Base-by-base conservation (phyloP, 2,888 invertebrate genomes). In the Hypercompe scribonia region DNA sequence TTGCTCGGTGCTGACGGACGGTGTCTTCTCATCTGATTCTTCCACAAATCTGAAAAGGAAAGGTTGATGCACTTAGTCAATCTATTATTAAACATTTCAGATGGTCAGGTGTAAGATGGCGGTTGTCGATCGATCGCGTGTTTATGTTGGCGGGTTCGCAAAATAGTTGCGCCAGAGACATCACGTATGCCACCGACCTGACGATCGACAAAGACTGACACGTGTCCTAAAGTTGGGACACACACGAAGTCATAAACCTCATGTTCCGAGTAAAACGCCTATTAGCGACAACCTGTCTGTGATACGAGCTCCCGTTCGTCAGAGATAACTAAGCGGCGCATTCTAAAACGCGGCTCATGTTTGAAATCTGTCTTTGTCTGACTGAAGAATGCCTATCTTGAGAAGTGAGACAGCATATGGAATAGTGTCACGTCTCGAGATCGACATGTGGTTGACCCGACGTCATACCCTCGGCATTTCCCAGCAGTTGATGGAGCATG, bases 401-500 rank as follows among this genome's bases (percentile, higher is more conserved):
- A 89, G 88, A 92, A 92, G 88, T 89, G 95, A 95, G 93, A 94
- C 92, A 85, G 86, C 86, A 93, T 89, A 94, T 94, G 90, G 90
- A 92, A 94, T 94, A 93, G 84, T 92, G 90, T 92, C 93, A 94
- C 93, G 94, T 93, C 90, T 88, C 78, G 85, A 88, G 89, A 86
- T 87, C 91, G 90, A 92, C 95, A 94, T 94, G 90, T 94, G 94
- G 93, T 90, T 95, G 95, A 95, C 95, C 94, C 91, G 90, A 84
- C 92, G 92, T 94, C 94, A 95, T 94, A 94, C 91, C 91, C 90
- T 92, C 90, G 89, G 91, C 89, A 90, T 93, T 91, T 93, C 93
- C 93, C 92, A 94, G 92, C 93, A 94, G 93, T 95, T 95, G 95
- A 96, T 96, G 95, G 92, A 93, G 94, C 95, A 95, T 96, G 96